Percentiles rank a stretch among this genome's conserved stretches.
Evolutionary conservation across 2,888 invertebrate genomes (phyloP).

Genomic region (Diaphora mendica): DNA sequence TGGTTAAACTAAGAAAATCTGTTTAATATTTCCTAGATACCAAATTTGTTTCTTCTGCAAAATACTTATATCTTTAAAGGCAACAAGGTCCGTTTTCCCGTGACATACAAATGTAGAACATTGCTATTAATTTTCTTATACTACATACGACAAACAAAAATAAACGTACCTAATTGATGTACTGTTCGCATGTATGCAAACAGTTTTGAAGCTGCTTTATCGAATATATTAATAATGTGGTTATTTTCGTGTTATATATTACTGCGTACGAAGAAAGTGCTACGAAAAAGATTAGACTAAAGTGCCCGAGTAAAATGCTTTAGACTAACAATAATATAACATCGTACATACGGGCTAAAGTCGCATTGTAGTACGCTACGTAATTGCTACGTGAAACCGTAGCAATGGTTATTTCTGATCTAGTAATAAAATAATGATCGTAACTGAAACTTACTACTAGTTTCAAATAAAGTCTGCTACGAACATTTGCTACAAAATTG

Average conservation of each 20-base stretch:
- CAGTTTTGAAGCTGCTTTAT: neutral
- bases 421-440: neutral
- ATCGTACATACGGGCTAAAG: neutral
- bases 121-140: neutral
- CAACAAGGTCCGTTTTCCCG: too few relatives aligned
- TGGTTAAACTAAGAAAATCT: too few relatives aligned
- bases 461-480: neutral
- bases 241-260: neutral
- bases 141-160: neutral
- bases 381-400: constrained; percentile 1
- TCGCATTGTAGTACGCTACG: neutral
- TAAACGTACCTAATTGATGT: neutral
- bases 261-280: neutral
- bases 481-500: neutral
- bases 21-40: too few relatives aligned
- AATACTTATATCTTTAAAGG: too few relatives aligned
- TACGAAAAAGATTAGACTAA: too few relatives aligned
- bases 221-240: neutral
- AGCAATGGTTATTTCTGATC: neutral
- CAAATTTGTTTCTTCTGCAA: too few relatives aligned
- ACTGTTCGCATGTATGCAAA: neutral
- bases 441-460: neutral
- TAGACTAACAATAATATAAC: neutral
- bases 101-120: too few relatives aligned
- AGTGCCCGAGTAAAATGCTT: neutral